Evolutionary conservation across 2,797 vertebrate genomes (phyloP).

Genomic region (Emydoidea blandingii): DNA sequence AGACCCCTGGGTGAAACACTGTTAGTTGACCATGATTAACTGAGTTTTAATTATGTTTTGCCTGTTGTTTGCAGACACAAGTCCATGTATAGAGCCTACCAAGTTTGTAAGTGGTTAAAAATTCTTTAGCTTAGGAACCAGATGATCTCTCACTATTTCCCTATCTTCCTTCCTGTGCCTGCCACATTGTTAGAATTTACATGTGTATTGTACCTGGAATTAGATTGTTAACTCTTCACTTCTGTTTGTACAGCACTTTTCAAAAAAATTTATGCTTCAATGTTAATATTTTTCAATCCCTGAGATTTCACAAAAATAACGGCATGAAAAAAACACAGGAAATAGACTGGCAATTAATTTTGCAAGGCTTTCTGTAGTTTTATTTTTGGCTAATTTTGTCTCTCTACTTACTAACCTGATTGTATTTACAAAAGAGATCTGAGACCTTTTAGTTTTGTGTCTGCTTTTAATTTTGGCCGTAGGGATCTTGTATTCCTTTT

Average conservation of each 20-base stretch:
- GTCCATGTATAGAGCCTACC: not conserved
- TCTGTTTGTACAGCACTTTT: not conserved
- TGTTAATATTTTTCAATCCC: not conserved
- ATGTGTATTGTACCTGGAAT: not conserved
- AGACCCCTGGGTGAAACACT: not conserved
- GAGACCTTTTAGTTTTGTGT: not conserved
- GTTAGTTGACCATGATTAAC: not conserved
- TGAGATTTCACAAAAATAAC: not conserved
- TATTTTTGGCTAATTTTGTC: not conserved
- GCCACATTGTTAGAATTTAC: constrained; percentile 11
- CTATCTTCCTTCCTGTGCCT: not conserved
- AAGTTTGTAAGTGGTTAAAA: not conserved
- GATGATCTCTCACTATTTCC: constrained; percentile 1
- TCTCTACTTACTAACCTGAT: not conserved
- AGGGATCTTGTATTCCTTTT: not conserved
- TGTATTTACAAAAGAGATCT: not conserved
- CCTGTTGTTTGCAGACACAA: not conserved
- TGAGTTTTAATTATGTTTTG: not conserved
- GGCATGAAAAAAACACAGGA: not conserved
- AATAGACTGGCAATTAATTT: not conserved
- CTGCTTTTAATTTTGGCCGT: not conserved
- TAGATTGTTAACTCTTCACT: not conserved
- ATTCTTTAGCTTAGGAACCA: not conserved
- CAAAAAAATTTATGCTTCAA: not conserved
- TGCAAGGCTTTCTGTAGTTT: not conserved